A percentile compares a stretch with the other conserved stretches of the same genome.
These are phyloP conservation scores for Podarcis siculus DNA, from an alignment of 2,797 vertebrate genomes.

Conservation along the genomic window DNA sequence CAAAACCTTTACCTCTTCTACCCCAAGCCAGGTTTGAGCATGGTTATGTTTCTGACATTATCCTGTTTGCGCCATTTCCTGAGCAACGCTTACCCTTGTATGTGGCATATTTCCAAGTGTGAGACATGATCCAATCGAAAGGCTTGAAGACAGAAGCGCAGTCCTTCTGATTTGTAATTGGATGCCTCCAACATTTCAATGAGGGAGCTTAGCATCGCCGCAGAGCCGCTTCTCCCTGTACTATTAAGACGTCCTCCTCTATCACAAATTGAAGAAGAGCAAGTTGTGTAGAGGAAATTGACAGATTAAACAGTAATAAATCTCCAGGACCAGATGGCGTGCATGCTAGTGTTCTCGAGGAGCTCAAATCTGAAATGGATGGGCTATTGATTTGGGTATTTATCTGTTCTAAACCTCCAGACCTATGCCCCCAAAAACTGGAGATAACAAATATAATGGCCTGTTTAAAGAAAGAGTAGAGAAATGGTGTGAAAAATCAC, in stretches of 20 bases:
- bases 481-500: neutral
- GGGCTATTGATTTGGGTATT: slow-evolving; percentile 25
- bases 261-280: slow-evolving; percentile 16
- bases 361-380: neutral
- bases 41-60: neutral
- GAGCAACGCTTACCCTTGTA: neutral
- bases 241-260: slow-evolving; percentile 22
- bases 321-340: slow-evolving; percentile 9
- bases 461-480: neutral
- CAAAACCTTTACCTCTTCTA: neutral
- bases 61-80: neutral
- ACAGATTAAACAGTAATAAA: slow-evolving; percentile 16
- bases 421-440: neutral
- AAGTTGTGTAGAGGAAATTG: neutral
- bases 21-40: no score
- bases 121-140: slow-evolving; percentile 14
- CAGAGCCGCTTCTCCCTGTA: slow-evolving; percentile 19
- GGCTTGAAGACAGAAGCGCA: slow-evolving; percentile 27
- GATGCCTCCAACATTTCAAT: neutral
- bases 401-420: neutral
- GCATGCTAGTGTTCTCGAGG: neutral
- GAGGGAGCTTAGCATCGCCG: slow-evolving; percentile 5
- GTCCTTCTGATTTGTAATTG: slow-evolving; percentile 22
- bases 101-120: slow-evolving; percentile 6
- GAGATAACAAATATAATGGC: neutral